A percentile compares a stretch with the other conserved stretches of the same genome.
Evolutionary conservation across 2,888 invertebrate species (phyloP).

Genomic region (Xanthostigma xanthostigma): DNA sequence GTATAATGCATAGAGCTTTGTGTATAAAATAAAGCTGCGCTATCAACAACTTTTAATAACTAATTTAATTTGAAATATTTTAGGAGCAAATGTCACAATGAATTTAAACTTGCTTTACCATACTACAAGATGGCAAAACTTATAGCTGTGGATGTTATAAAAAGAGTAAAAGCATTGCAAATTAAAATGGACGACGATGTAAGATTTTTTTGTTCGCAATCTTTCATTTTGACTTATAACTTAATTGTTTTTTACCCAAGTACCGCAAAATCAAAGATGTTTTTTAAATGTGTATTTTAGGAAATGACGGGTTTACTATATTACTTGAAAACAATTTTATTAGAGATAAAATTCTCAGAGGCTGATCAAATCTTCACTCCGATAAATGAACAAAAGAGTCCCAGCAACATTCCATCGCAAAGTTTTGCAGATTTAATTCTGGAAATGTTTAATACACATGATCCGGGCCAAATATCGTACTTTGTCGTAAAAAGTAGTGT

Average conservation of each 20-base stretch:
- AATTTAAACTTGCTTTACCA: constrained; percentile 32
- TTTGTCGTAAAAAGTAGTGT: constrained; percentile 35
- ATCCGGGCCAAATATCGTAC: constrained; percentile 30
- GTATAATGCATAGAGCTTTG: too few species aligned
- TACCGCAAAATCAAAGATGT: constrained; percentile 1
- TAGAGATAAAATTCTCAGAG: constrained; percentile 28
- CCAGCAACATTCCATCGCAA: not conserved
- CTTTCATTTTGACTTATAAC: not conserved
- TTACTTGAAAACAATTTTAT: constrained; percentile 25
- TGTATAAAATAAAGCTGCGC: too few species aligned
- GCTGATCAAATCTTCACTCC: constrained; percentile 29
- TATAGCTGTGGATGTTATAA: constrained; percentile 32
- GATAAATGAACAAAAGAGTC: not conserved
- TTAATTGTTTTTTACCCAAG: not conserved
- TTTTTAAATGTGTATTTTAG: constrained; percentile 15
- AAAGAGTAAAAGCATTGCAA: constrained; percentile 25
- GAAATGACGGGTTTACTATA: constrained; percentile 24
- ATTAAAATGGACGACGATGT: constrained; percentile 25
- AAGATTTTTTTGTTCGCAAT: constrained; percentile 7
- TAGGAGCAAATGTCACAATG: constrained; percentile 15
- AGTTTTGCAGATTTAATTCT: constrained; percentile 26
- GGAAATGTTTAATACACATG: constrained; percentile 26
- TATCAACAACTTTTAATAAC: too few species aligned
- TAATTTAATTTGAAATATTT: not conserved
- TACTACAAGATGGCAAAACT: constrained; percentile 39